Evolutionary conservation across 2,888 invertebrate genomes (phyloP).

Genomic region (Labia minor): DNA sequence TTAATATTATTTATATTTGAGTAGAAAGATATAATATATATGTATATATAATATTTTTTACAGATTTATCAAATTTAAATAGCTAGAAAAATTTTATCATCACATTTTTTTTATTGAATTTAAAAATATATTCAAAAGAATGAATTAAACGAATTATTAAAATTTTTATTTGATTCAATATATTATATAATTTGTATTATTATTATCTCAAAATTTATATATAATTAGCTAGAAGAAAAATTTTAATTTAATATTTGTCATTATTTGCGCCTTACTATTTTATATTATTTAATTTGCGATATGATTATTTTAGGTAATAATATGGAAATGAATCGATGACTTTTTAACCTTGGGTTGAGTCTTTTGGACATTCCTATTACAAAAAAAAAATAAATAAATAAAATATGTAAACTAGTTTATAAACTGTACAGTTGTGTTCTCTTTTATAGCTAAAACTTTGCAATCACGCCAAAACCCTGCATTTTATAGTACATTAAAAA

Average conservation of each 20-base stretch:
- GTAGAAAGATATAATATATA: background rate
- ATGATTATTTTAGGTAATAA: background rate
- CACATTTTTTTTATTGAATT: background rate
- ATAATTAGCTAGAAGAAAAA: no score
- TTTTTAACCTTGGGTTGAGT: background rate
- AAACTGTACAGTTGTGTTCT: background rate
- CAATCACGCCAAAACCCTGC: conserved; percentile 13
- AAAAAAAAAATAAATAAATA: background rate
- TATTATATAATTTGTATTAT: no score
- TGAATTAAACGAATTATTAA: no score
- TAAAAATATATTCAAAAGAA: no score
- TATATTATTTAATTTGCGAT: background rate
- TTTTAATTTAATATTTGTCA: no score
- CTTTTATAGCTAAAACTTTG: background rate
- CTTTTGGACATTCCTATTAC: background rate
- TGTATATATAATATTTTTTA: background rate
- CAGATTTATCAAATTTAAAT: background rate
- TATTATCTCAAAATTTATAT: no score
- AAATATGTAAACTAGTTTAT: background rate
- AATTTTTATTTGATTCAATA: no score
- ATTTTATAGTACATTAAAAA: conserved; percentile 8
- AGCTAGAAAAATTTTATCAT: background rate
- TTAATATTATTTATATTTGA: background rate
- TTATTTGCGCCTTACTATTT: no score
- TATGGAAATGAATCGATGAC: no score